Evolutionary conservation across 1,140 invertebrate species (phyloP).

Genomic region (Sinella curviseta): DNA sequence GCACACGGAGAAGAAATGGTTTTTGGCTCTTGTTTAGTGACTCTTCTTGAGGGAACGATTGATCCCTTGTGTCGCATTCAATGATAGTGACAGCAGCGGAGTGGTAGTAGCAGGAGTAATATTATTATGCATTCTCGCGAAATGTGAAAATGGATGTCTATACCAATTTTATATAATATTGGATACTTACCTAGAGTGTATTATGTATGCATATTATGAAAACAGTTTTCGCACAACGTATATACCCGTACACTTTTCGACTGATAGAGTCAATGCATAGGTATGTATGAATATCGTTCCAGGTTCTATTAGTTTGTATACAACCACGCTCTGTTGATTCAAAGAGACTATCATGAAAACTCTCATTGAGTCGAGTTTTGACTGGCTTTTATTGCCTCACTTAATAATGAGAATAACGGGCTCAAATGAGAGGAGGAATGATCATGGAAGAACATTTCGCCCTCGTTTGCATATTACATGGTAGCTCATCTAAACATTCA

Average conservation of each 20-base stretch:
- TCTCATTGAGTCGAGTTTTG: slow-evolving; percentile 17
- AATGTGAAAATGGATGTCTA: not conserved
- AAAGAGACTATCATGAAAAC: slow-evolving; percentile 5
- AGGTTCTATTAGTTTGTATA: not conserved
- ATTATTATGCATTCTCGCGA: not conserved
- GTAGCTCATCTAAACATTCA: not conserved
- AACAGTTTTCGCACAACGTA: too few species aligned
- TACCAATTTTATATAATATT: too few species aligned
- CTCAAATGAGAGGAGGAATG: slow-evolving; percentile 5
- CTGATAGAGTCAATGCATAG: too few species aligned
- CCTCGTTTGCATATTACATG: slow-evolving; percentile 23
- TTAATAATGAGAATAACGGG: slow-evolving; percentile 17
- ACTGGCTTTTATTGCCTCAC: slow-evolving; percentile 25
- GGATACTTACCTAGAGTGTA: not conserved
- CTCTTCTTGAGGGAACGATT: not conserved
- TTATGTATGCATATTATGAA: too few species aligned
- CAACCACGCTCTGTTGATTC: not conserved
- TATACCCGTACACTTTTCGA: too few species aligned
- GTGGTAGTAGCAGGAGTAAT: not conserved
- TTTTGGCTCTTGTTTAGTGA: slow-evolving; percentile 3
- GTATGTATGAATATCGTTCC: too few species aligned
- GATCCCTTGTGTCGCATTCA: slow-evolving; percentile 19
- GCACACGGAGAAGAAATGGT: not conserved
- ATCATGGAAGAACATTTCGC: slow-evolving; percentile 12
- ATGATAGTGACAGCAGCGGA: not conserved